These are phyloP conservation scores for Oedothorax gibbosus DNA, from an alignment of 1,140 invertebrate genomes.

Conservation along the genomic window DNA sequence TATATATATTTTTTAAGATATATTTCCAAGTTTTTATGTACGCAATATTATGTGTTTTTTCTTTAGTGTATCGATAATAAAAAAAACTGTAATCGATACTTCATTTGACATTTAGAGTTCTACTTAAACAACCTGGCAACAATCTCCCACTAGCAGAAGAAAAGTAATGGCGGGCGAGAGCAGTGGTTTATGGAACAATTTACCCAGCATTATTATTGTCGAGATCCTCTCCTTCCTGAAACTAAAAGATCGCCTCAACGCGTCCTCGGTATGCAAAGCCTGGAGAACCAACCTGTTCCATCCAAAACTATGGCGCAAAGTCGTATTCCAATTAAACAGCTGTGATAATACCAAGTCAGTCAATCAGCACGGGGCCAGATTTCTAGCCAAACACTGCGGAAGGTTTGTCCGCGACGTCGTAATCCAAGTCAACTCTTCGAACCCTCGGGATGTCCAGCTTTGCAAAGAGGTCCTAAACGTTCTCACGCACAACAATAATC, in stretches of 20 bases:
- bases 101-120: no score
- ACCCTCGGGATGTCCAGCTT: constrained; percentile 67
- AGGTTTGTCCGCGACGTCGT: constrained; percentile 69
- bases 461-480: constrained; percentile 65
- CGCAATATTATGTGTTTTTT: no score
- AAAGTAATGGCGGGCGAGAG: constrained; percentile 54
- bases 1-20: no score
- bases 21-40: no score
- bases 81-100: no score
- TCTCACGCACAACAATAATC: constrained; percentile 62
- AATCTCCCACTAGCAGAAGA: neutral
- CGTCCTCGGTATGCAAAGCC: constrained; percentile 74
- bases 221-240: constrained; percentile 76
- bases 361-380: constrained; percentile 67
- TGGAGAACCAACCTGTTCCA: constrained; percentile 76
- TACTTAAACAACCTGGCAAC: constrained; percentile 19
- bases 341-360: constrained; percentile 65
- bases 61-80: no score
- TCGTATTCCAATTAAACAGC: constrained; percentile 68
- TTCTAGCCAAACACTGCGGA: constrained; percentile 69
- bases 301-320: constrained; percentile 74
- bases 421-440: constrained; percentile 70
- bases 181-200: constrained; percentile 70
- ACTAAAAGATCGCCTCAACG: constrained; percentile 72
- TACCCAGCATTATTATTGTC: constrained; percentile 75